Evolutionary conservation across 2,888 invertebrate genomes (phyloP).

Genomic region (Scotopteryx bipunctaria): DNA sequence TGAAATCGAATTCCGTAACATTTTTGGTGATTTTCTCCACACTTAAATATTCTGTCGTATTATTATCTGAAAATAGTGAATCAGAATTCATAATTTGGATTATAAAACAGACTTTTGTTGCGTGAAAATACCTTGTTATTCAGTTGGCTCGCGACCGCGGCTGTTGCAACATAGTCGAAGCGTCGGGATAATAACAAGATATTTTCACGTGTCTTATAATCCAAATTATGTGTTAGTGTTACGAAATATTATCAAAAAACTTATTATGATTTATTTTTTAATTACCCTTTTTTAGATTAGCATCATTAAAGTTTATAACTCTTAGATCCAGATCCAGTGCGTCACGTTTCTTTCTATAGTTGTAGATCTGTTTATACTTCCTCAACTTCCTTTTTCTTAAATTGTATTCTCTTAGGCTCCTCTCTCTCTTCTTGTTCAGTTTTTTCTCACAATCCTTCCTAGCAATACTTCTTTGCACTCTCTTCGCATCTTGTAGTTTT

Average conservation of each 20-base stretch:
- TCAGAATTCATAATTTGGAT: neutral
- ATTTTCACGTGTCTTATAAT: too few species aligned
- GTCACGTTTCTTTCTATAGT: slow-evolving; percentile 6
- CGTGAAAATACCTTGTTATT: too few species aligned
- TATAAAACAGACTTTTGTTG: neutral
- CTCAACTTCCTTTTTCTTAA: neutral
- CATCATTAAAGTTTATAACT: slow-evolving; percentile 8
- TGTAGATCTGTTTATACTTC: neutral
- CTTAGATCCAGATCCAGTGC: slow-evolving; percentile 9
- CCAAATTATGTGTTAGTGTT: too few species aligned
- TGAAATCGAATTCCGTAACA: neutral
- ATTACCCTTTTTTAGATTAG: slow-evolving; percentile 1
- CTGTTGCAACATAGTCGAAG: too few species aligned
- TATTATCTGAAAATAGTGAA: neutral
- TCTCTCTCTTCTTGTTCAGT: slow-evolving; percentile 2
- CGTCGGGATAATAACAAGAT: too few species aligned
- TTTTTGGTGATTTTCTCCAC: slow-evolving; percentile 1
- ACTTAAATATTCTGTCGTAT: neutral
- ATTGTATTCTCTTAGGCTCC: neutral
- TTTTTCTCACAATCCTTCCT: slow-evolving; percentile 15
- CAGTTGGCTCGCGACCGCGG: too few species aligned
- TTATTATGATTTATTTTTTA: neutral
- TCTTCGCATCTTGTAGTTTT: slow-evolving; percentile 12
- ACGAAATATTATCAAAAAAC: too few species aligned
- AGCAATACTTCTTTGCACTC: slow-evolving; percentile 16